phyloP scores from a whole-genome alignment of 1,140 invertebrate species.

The Zaprionus taronus region DNA sequence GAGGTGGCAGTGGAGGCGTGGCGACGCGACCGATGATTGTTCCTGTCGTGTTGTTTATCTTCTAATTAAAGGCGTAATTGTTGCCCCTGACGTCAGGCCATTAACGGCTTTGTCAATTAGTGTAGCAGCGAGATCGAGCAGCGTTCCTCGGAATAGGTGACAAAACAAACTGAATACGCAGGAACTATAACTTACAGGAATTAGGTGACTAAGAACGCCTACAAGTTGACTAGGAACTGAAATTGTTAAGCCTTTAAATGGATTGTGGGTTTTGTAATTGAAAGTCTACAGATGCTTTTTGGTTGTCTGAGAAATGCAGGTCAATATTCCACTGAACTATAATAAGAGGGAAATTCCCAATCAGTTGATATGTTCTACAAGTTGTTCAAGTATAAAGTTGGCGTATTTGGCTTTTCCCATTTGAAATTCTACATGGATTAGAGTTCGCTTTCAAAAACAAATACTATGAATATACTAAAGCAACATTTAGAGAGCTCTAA shows the following conservation, averaged over 20 bases:
- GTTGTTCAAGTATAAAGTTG: too few species aligned
- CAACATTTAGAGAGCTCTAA: too few species aligned
- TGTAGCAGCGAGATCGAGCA: neutral
- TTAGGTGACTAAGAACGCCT: neutral
- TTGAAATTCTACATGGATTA: too few species aligned
- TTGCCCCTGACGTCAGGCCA: slow-evolving; percentile 65
- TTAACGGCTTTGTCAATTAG: slow-evolving; percentile 43
- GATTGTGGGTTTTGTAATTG: neutral
- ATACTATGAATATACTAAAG: too few species aligned
- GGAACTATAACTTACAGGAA: slow-evolving; percentile 16
- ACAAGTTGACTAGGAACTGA: neutral
- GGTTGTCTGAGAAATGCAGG: too few species aligned
- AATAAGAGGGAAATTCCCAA: too few species aligned
- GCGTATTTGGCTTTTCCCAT: too few species aligned
- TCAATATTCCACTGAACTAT: too few species aligned
- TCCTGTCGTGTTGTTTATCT: slow-evolving; percentile 49
- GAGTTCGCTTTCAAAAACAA: too few species aligned
- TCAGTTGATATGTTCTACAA: too few species aligned
- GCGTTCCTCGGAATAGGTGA: neutral
- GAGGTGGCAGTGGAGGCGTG: neutral
- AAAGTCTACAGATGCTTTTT: neutral
- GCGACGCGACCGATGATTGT: slow-evolving; percentile 22
- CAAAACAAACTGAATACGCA: slow-evolving; percentile 6
- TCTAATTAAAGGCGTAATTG: slow-evolving; percentile 78
- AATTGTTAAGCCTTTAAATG: neutral